Evolutionary conservation across 2,797 vertebrate genomes (phyloP).

Genomic region (Parotocinclus haroldoi): DNA sequence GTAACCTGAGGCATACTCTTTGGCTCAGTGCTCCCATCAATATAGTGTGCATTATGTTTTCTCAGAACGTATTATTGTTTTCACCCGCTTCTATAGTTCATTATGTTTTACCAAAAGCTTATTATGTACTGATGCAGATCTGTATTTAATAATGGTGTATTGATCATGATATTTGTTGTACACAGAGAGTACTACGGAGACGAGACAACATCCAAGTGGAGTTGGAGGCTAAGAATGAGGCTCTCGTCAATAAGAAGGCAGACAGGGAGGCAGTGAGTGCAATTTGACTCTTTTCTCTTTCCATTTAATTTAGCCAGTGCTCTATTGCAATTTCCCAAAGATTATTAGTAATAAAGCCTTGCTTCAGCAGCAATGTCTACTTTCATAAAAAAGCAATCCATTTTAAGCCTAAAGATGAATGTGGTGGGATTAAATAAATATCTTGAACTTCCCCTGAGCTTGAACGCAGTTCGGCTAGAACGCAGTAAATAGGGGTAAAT

Average conservation of each 20-base stretch:
- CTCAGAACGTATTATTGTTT: slow-evolving; percentile 11
- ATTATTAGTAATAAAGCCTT: slow-evolving; percentile 66
- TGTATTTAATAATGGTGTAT: slow-evolving; percentile 28
- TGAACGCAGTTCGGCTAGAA: slow-evolving; percentile 42
- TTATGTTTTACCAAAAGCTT: slow-evolving; percentile 31
- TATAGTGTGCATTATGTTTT: slow-evolving; percentile 30
- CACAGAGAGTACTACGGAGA: slow-evolving; percentile 84
- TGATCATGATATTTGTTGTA: slow-evolving; percentile 34
- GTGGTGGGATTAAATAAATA: slow-evolving; percentile 61
- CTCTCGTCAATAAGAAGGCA: slow-evolving; percentile 72
- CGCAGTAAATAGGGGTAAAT: slow-evolving; percentile 61
- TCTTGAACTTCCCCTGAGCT: slow-evolving; percentile 50
- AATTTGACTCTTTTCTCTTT: slow-evolving; percentile 29
- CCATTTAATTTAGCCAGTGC: slow-evolving; percentile 32
- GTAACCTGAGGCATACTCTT: no score
- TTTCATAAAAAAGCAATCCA: slow-evolving; percentile 48
- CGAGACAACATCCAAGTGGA: slow-evolving; percentile 93
- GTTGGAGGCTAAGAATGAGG: slow-evolving; percentile 82
- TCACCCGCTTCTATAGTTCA: no score
- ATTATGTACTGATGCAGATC: slow-evolving; percentile 20
- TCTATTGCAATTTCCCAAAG: slow-evolving; percentile 50
- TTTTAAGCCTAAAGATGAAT: slow-evolving; percentile 54
- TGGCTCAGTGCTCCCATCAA: not conserved
- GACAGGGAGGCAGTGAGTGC: slow-evolving; percentile 81
- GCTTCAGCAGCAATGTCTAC: slow-evolving; percentile 30